Conservation (phyloP, 2,797 vertebrate species). For the Alectoris magna region DNA sequence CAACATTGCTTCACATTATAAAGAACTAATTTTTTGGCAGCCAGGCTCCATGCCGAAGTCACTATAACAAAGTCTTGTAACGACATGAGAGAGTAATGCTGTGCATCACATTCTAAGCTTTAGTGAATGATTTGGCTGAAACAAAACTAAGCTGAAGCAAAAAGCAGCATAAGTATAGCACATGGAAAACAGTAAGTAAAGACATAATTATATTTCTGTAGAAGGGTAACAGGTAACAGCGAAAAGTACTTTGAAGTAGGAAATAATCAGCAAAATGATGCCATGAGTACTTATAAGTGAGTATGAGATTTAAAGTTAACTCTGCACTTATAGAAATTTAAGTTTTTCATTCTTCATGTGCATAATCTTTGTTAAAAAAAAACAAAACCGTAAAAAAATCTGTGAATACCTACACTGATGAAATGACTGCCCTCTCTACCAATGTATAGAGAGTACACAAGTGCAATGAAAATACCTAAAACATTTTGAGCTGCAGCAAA, state of each 20-base stretch:
- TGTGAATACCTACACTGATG: neutral
- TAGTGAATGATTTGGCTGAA: neutral
- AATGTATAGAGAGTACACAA: neutral
- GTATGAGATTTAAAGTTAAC: neutral
- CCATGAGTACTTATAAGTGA: neutral
- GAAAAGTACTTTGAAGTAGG: neutral
- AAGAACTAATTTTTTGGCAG: constrained; percentile 68
- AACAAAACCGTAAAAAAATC: neutral
- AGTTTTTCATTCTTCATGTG: neutral
- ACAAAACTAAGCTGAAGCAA: neutral
- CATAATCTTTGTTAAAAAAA: neutral
- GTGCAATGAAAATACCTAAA: neutral
- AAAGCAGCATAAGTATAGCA: neutral
- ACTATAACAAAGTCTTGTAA: constrained; percentile 9
- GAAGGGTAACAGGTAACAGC: neutral
- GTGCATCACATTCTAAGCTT: neutral
- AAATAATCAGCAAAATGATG: neutral
- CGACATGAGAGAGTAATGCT: constrained; percentile 10
- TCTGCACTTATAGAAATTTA: neutral
- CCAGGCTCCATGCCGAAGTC: constrained; percentile 10
- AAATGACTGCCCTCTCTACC: neutral
- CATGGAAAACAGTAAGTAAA: neutral
- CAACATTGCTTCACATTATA: constrained; percentile 47
- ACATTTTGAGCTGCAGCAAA: neutral
- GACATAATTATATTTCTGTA: neutral